phyloP scores from a whole-genome alignment of 2,888 invertebrate species.

The Caenorhabditis virilis region DNA sequence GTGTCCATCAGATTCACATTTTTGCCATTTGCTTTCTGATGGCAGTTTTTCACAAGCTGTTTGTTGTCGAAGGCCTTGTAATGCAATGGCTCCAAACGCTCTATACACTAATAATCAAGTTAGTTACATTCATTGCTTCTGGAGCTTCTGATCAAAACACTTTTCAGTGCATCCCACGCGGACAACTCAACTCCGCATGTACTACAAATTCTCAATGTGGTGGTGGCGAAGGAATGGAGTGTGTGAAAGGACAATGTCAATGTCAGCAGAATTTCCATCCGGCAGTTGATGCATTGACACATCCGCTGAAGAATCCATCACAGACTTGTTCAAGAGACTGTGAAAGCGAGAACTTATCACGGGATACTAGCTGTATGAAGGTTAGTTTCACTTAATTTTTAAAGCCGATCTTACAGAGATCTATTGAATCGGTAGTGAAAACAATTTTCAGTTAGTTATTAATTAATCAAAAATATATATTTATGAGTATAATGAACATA shows the following conservation, averaged over 20 bases:
- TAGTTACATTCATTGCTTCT: too few relatives aligned
- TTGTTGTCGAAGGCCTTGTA: constrained; percentile 67
- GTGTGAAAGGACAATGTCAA: constrained; percentile 63
- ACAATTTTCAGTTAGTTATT: too few relatives aligned
- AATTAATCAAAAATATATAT: too few relatives aligned
- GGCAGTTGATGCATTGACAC: constrained; percentile 61
- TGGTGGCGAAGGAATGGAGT: constrained; percentile 67
- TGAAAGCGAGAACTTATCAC: constrained; percentile 56
- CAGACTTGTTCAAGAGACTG: constrained; percentile 65
- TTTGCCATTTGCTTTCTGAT: constrained; percentile 63
- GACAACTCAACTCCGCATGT: constrained; percentile 64
- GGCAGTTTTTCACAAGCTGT: constrained; percentile 60
- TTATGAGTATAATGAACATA: too few relatives aligned
- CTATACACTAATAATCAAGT: constrained; percentile 66
- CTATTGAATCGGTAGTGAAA: not conserved
- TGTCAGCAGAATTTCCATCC: constrained; percentile 65
- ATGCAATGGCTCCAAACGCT: constrained; percentile 67
- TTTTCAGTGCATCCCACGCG: constrained; percentile 66
- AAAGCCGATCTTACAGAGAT: not conserved
- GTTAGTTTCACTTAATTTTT: constrained; percentile 8
- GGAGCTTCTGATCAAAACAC: too few relatives aligned
- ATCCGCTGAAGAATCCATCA: constrained; percentile 65
- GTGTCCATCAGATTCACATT: constrained; percentile 66
- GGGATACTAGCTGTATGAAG: constrained; percentile 65
- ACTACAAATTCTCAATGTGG: constrained; percentile 64